phyloP scores from a whole-genome alignment of 2,113 vertebrate species.

The Falcunculus frontatus region DNA sequence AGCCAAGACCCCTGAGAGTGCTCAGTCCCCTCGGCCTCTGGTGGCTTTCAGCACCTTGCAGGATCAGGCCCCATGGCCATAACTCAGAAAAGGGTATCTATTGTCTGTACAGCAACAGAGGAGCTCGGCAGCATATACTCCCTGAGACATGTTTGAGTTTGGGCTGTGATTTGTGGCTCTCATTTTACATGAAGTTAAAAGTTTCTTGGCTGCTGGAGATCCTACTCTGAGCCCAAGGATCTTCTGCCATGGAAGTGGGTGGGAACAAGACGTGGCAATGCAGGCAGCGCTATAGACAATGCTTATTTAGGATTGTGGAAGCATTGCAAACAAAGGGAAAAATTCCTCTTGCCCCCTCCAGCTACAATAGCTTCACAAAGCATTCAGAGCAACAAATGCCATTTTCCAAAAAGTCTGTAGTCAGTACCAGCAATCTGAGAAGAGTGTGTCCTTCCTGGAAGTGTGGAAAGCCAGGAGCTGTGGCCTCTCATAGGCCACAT shows the following conservation, averaged over 20 bases:
- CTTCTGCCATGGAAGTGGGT: slow-evolving; percentile 27
- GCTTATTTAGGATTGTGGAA: slow-evolving; percentile 42
- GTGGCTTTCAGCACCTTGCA: slow-evolving; percentile 37
- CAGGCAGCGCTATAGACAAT: slow-evolving; percentile 38
- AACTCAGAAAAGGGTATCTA: neutral
- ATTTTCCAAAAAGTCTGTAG: neutral
- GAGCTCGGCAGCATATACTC: neutral
- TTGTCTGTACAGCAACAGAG: neutral
- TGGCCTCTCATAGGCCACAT: rapidly evolving
- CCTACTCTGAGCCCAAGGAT: neutral
- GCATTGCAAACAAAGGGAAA: slow-evolving; percentile 31
- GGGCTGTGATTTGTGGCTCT: neutral
- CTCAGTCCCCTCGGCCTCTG: neutral
- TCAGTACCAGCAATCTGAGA: neutral
- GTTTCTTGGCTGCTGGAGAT: slow-evolving; percentile 16
- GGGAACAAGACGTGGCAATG: neutral
- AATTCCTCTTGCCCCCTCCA: slow-evolving; percentile 3
- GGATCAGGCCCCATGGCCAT: neutral
- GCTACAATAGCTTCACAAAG: slow-evolving; percentile 18
- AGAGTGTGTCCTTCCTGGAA: neutral
- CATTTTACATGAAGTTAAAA: neutral
- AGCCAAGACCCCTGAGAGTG: neutral
- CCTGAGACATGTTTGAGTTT: neutral
- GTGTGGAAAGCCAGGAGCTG: neutral
- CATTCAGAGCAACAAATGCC: neutral